Evolutionary conservation across 2,797 vertebrate species (phyloP), one percentile per base, ranked within the genome.

Genomic region (Amblyopsis hoosieri): DNA sequence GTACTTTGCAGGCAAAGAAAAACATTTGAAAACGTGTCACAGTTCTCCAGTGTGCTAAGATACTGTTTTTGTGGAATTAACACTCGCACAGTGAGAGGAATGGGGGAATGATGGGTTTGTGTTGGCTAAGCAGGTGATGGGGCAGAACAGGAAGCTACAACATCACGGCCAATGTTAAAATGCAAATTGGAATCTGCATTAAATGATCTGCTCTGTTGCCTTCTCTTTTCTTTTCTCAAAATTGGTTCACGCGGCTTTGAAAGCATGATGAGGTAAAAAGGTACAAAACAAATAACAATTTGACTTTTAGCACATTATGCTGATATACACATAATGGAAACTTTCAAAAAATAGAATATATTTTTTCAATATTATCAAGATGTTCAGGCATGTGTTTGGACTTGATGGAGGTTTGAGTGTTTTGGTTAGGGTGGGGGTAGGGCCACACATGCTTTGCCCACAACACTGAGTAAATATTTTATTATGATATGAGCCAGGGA

Each of bases 191-290:
- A 83, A 79, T 75, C 67, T 83, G 79, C 70, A 59, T 66, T 70
- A 61, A 79, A 83, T 88, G 86, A 89, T 85, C 78, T 83, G 72
- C 78, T 71, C 61, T 49, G 59, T 69, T 75, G 53, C 64, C 72
- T 80, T 70, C 55, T 33, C 13, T 76, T 63, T 80, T 82, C 46
- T 68, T 76, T 63, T 70, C 54, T 31, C 55, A 54, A 15, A 66
- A 77, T 78, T 63, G 10, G 23, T 19, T 29, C 1, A 23, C 12
- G 0, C n/a, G 1, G 12, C 61, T 62, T 78, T 72, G 13, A 45
- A 5, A 37, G 47, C 69, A 49, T 67, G 57, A 73, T 69, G 45
- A 58, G 63, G 31, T 7, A 45, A 11, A 12, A 54, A 12, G 60
- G 58, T 53, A 31, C 17, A 3, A 9, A 42, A 42, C 23, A 23